A percentile compares a stretch with the other conserved stretches of the same genome.
Evolutionary conservation across 1,140 invertebrate genomes (phyloP).

Genomic region (Chrysopa pallens): DNA sequence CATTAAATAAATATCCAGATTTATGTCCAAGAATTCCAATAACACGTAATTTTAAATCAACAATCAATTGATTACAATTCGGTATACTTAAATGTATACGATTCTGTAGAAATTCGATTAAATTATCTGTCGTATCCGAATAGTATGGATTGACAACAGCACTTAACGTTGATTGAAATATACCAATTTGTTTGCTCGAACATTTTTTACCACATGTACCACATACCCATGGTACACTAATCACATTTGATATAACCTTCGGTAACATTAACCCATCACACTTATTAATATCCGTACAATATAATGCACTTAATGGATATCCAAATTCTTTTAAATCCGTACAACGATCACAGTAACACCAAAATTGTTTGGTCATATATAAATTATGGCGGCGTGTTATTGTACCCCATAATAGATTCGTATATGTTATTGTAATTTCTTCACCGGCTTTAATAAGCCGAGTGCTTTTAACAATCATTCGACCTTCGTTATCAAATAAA

Average conservation of each 20-base stretch:
- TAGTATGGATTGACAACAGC: constrained; percentile 24
- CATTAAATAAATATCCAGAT: constrained; percentile 11
- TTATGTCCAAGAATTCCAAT: constrained; percentile 15
- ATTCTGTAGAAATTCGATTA: constrained; percentile 26
- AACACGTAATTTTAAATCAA: constrained; percentile 25
- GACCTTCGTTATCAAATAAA: constrained; percentile 32
- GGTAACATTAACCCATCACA: constrained; percentile 26
- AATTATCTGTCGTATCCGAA: constrained; percentile 21
- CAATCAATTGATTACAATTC: constrained; percentile 28
- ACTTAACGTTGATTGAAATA: constrained; percentile 24
- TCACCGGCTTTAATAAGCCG: constrained; percentile 38
- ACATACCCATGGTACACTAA: constrained; percentile 26
- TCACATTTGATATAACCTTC: constrained; percentile 20
- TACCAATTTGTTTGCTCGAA: constrained; percentile 21
- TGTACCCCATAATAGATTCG: constrained; percentile 54
- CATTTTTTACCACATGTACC: constrained; percentile 24
- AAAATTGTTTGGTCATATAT: constrained; percentile 52
- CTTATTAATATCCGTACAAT: constrained; percentile 23
- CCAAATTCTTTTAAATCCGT: constrained; percentile 39
- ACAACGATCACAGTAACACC: constrained; percentile 51
- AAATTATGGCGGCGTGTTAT: constrained; percentile 41
- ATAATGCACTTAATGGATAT: constrained; percentile 22
- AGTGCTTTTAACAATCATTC: constrained; percentile 42
- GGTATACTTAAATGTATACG: constrained; percentile 25
- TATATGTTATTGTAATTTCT: constrained; percentile 55